A percentile compares a stretch with the other conserved stretches of the same genome.
Evolutionary conservation across 2,888 invertebrate genomes (phyloP).

Genomic region (Anticlea derivata): DNA sequence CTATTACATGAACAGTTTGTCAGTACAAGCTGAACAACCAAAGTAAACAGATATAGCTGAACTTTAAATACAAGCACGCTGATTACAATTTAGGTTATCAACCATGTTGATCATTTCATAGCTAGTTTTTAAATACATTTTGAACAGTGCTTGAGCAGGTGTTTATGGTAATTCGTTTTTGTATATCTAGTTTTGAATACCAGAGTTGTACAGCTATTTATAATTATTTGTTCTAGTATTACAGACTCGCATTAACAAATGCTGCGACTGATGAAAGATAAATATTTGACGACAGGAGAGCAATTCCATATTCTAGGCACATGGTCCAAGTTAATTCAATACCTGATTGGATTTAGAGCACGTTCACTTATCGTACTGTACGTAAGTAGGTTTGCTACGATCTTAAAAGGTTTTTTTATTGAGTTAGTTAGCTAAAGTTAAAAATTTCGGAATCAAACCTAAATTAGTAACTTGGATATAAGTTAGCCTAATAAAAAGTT

Average conservation of each 20-base stretch:
- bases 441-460: too few relatives aligned
- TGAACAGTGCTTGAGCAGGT: too few relatives aligned
- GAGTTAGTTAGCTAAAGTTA: background rate
- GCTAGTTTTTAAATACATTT: too few relatives aligned
- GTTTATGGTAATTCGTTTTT: too few relatives aligned
- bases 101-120: too few relatives aligned
- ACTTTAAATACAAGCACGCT: background rate
- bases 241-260: slow-evolving; percentile 71
- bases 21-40: background rate
- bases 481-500: too few relatives aligned
- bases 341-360: slow-evolving; percentile 83
- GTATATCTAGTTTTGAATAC: too few relatives aligned
- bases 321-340: slow-evolving; percentile 81
- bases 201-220: slow-evolving; percentile 7
- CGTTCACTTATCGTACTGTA: slow-evolving; percentile 69
- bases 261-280: slow-evolving; percentile 79
- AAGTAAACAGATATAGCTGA: background rate
- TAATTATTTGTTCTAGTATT: slow-evolving; percentile 45
- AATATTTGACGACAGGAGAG: slow-evolving; percentile 77
- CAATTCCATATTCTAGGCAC: slow-evolving; percentile 80
- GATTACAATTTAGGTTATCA: too few relatives aligned
- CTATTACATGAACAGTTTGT: slow-evolving; percentile 51
- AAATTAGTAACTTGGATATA: too few relatives aligned
- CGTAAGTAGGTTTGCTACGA: slow-evolving; percentile 44
- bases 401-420: slow-evolving; percentile 13